Evolutionary conservation across 2,113 vertebrate genomes (phyloP).

Genomic region (Myiozetetes cayanensis): DNA sequence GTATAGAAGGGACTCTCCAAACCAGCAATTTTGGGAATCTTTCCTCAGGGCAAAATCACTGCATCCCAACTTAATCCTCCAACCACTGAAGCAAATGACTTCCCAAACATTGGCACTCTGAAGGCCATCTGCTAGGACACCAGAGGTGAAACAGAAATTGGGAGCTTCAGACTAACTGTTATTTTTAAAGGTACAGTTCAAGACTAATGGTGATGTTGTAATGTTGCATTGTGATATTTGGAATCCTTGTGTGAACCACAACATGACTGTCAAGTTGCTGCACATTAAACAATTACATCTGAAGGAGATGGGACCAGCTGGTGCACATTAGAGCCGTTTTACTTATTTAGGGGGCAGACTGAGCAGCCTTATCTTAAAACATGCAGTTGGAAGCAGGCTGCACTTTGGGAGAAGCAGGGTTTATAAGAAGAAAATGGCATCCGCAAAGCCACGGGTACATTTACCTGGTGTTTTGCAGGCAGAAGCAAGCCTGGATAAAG

Average conservation of each 20-base stretch:
- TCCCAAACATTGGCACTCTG: neutral
- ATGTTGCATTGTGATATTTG: neutral
- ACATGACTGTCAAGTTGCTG: accelerated
- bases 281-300: neutral
- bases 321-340: neutral
- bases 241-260: neutral
- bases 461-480: neutral
- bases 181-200: neutral
- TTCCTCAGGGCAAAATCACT: neutral
- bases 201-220: neutral
- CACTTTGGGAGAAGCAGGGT: neutral
- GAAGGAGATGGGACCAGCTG: neutral
- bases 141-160: neutral
- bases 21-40: neutral
- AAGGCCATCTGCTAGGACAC: neutral
- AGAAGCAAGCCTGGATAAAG: neutral
- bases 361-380: neutral
- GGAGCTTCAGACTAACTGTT: neutral
- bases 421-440: neutral
- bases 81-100: neutral
- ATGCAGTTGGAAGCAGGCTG: neutral
- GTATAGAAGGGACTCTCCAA: neutral
- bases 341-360: neutral
- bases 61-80: neutral
- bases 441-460: accelerated